Percentiles rank a stretch among this genome's conserved stretches.
These are phyloP conservation scores for Meda fulgida DNA, from an alignment of 2,797 vertebrate species.

Conservation along the genomic window DNA sequence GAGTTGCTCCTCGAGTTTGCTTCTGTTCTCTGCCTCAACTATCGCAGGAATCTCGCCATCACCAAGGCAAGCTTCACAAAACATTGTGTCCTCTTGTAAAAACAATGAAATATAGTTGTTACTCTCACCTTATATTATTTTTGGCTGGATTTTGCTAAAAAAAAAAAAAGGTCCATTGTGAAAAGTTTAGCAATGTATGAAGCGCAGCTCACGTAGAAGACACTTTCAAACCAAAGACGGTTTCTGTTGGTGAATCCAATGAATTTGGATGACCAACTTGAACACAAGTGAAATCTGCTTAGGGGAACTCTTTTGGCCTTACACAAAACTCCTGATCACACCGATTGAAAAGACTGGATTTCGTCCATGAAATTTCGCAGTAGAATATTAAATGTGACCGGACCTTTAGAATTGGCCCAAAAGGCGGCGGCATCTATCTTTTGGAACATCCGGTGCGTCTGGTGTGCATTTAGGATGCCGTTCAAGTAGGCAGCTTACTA, in stretches of 20 bases:
- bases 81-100: not conserved
- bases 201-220: not conserved
- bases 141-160: no score
- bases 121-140: not conserved
- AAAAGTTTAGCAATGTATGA: not conserved
- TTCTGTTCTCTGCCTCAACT: conserved; percentile 91
- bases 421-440: not conserved
- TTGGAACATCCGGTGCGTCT: not conserved
- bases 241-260: not conserved
- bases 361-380: not conserved
- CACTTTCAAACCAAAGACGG: not conserved
- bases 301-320: not conserved
- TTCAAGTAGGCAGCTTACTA: not conserved
- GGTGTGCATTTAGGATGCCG: not conserved
- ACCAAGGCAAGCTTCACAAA: conserved; percentile 81
- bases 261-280: not conserved
- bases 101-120: not conserved
- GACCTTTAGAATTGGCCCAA: not conserved
- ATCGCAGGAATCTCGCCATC: conserved; percentile 87
- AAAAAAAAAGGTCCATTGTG: not conserved
- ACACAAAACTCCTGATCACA: not conserved
- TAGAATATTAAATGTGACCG: not conserved
- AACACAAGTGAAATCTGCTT: not conserved
- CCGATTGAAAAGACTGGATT: not conserved
- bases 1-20: conserved; percentile 94